Evolutionary conservation across 2,888 invertebrate species (phyloP).

Genomic region (Frankliniella intonsa): DNA sequence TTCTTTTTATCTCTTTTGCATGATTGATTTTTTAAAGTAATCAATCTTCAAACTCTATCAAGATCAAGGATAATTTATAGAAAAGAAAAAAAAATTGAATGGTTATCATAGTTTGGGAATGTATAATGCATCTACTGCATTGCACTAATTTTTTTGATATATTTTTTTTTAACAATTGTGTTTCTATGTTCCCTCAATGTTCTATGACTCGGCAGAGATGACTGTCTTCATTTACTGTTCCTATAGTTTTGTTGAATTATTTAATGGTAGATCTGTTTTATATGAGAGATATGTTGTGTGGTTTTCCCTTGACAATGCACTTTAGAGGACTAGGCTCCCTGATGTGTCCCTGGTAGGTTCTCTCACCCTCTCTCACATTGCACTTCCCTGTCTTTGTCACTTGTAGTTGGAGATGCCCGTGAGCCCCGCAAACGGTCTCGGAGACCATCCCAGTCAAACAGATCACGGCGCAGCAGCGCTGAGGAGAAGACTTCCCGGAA

Average conservation of each 20-base stretch:
- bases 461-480: slow-evolving; percentile 24
- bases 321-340: background rate
- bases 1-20: slow-evolving; percentile 20
- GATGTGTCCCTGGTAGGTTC: no score
- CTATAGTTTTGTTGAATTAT: no score
- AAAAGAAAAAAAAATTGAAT: background rate
- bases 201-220: no score
- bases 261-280: no score
- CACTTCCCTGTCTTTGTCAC: slow-evolving; percentile 16
- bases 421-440: slow-evolving; percentile 27
- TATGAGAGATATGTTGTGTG: no score
- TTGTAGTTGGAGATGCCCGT: slow-evolving; percentile 13
- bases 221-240: no score
- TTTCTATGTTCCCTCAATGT: no score
- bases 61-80: background rate
- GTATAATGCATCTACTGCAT: no score
- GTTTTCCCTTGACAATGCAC: background rate
- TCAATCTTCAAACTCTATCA: background rate
- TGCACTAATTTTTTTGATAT: no score
- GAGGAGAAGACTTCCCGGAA: slow-evolving; percentile 16
- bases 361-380: background rate
- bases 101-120: no score
- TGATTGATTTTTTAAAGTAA: background rate
- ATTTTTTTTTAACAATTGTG: no score
- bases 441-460: slow-evolving; percentile 33